Percentiles rank a stretch among this genome's conserved stretches.
These are phyloP conservation scores for Hemaris fuciformis DNA, from an alignment of 2,888 invertebrate genomes.

Conservation along the genomic window DNA sequence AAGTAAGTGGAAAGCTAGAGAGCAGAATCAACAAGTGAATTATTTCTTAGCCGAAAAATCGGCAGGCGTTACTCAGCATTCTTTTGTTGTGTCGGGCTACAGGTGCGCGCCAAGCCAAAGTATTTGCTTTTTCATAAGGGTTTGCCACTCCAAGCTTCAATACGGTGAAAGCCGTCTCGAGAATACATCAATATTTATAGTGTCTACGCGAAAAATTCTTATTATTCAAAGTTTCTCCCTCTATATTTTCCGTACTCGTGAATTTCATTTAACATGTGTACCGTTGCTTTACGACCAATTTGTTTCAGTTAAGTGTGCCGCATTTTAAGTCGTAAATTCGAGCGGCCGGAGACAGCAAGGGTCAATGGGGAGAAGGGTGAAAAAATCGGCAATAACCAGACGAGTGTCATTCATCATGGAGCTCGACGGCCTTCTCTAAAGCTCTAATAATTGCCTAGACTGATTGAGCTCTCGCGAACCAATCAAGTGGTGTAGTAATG, in stretches of 20 bases:
- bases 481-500: neutral
- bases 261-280: conserved; percentile 17
- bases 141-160: conserved; percentile 33
- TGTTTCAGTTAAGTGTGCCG: conserved; percentile 27
- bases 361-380: conserved; percentile 32
- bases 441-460: conserved; percentile 56
- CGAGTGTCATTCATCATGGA: conserved; percentile 54
- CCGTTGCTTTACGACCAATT: conserved; percentile 26
- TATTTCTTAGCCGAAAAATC: conserved; percentile 72
- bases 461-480: conserved; percentile 36
- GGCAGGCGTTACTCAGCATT: conserved; percentile 66
- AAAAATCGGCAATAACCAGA: conserved; percentile 55
- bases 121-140: conserved; percentile 60
- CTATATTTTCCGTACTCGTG: conserved; percentile 24
- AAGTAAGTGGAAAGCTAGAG: conserved; percentile 48
- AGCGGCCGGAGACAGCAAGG: conserved; percentile 31
- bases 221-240: conserved; percentile 32
- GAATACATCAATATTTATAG: conserved; percentile 43
- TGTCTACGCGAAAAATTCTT: conserved; percentile 33
- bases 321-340: conserved; percentile 35
- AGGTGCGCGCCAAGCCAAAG: conserved; percentile 53
- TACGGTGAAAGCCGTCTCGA: conserved; percentile 34
- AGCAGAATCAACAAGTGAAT: conserved; percentile 73
- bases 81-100: conserved; percentile 64
- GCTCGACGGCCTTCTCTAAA: conserved; percentile 36